Conservation (phyloP, 2,113 vertebrate genomes). For the Bucco capensis region DNA sequence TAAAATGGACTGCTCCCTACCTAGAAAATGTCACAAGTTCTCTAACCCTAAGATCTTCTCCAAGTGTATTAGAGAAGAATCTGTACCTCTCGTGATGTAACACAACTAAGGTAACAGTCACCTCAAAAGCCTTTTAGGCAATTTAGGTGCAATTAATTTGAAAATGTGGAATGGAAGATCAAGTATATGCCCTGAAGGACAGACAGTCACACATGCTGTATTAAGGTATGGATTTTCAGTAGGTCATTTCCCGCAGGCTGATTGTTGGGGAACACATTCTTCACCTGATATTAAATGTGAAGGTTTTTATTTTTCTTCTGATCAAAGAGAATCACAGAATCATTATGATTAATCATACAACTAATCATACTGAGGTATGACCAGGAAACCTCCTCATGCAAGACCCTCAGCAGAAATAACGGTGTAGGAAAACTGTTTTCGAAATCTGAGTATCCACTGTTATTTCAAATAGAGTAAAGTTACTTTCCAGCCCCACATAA, state of each 20-base stretch:
- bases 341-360: no score
- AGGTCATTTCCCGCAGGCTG: not conserved
- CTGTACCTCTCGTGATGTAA: not conserved
- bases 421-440: no score
- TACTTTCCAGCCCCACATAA: not conserved
- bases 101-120: not conserved
- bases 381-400: no score
- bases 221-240: not conserved
- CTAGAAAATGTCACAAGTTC: not conserved
- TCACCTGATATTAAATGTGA: not conserved
- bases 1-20: not conserved
- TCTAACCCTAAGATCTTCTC: not conserved
- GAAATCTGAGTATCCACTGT: no score
- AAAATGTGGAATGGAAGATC: not conserved
- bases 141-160: not conserved
- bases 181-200: not conserved
- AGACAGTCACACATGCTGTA: not conserved
- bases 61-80: not conserved
- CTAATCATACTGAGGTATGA: no score
- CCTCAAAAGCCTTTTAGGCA: not conserved
- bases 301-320: not conserved
- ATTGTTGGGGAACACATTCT: not conserved
- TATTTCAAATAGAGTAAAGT: no score
- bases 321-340: no score
- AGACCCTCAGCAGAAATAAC: no score